Percentiles rank a stretch among this genome's conserved stretches.
Evolutionary conservation across 2,113 vertebrate genomes (phyloP).

Genomic region (Pungitius pungitius): DNA sequence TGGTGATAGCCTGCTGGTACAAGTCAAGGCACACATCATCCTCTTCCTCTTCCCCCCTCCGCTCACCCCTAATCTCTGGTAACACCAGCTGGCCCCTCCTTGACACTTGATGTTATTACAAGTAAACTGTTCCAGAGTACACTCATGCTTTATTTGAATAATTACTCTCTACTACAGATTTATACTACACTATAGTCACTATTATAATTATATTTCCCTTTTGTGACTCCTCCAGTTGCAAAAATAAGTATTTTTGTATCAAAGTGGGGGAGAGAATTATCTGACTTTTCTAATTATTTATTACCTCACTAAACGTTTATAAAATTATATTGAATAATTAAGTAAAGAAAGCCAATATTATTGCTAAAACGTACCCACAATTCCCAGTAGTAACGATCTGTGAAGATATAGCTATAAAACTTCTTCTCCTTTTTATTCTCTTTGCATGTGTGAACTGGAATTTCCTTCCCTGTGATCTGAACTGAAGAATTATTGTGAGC

Average conservation of each 20-base stretch:
- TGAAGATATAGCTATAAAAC: neutral
- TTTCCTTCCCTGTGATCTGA: constrained; percentile 35
- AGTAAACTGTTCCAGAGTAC: neutral
- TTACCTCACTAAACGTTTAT: no score
- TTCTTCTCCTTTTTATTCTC: constrained; percentile 15
- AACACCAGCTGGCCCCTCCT: constrained; percentile 26
- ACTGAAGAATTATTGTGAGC: constrained; percentile 48
- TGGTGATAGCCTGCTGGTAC: constrained; percentile 45
- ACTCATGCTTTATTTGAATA: neutral
- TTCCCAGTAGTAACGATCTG: neutral
- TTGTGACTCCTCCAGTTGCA: no score
- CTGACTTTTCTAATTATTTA: no score
- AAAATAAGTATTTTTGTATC: no score
- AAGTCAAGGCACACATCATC: constrained; percentile 42
- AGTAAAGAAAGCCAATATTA: neutral
- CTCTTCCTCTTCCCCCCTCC: constrained; percentile 13
- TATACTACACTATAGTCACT: neutral
- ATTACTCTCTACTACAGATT: neutral
- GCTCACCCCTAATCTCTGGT: neutral
- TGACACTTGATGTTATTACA: constrained; percentile 7
- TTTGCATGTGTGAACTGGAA: constrained; percentile 61
- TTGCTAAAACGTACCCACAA: neutral
- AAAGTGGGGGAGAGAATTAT: no score
- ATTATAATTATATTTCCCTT: neutral
- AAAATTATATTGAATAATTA: constrained; percentile 25